Base-by-base conservation (phyloP, 2,888 invertebrate genomes). In the Polietes domitor region DNA sequence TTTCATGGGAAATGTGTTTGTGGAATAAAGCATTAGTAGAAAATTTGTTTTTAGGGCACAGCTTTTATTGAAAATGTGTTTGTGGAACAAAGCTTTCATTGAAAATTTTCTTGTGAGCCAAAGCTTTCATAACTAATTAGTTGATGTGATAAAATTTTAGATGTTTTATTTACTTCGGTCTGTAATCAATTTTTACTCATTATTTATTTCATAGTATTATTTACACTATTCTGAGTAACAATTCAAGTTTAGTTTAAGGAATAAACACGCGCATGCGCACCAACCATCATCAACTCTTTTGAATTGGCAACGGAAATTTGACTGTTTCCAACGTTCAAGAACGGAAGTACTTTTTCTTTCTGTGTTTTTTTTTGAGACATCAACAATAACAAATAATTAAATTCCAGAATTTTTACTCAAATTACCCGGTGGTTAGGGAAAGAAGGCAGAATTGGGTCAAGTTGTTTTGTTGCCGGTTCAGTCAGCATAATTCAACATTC, bases 401-500 rank as follows among this genome's bases (percentile, higher is more conserved):
- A 47, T 47, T 47, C 15, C 47, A 12, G 47, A 47, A 47, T 47
- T n/a, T 15, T 47, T 47, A 15, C 47, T 12, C n/a, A 47, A n/a
- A 47, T 53, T 21, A 26, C 4, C 26, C 15, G 2, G 4, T 26
- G 58, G 58, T 58, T 3, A 21, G 15, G 12, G 24, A n/a, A 19
- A 3, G 24, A 43, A 68, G 17, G 0, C 2, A 1, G 43, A 68
- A 41, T 68, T 68, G 68, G 68, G 68, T 68, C 68, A 65, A 65
- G 41, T 37, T 41, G 10, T 41, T n/a, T n/a, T 65, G 65, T 41
- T 41, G 41, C 2, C 41, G 37, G 19, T 58, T 26, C 26, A 24
- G 61, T 28, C 28, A 61, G 32, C 61, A 61, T 61, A n/a, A 61
- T 32, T 61, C 37, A 37, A 58, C 61, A 28, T 61, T 61, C 26